phyloP scores from a whole-genome alignment of 2,888 invertebrate genomes.

The Scotopteryx bipunctaria region DNA sequence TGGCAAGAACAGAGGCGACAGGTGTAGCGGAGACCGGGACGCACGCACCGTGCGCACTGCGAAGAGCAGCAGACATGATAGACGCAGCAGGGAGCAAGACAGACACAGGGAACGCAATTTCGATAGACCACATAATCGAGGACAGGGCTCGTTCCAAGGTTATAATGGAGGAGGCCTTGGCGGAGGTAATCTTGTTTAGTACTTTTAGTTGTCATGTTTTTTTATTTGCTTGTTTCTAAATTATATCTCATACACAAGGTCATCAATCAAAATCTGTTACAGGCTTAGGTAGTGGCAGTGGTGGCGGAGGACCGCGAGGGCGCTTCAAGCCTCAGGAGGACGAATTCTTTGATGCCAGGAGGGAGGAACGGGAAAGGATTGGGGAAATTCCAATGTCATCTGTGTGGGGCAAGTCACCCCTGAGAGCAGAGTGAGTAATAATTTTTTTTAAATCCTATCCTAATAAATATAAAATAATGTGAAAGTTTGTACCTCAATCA shows the following conservation, averaged over 20 bases:
- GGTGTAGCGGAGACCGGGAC: slow-evolving; percentile 32
- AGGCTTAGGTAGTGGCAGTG: slow-evolving; percentile 54
- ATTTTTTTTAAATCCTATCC: too few species aligned
- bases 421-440: slow-evolving; percentile 85
- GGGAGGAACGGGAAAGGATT: slow-evolving; percentile 89
- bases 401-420: slow-evolving; percentile 91
- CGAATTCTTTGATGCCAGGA: slow-evolving; percentile 87
- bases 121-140: slow-evolving; percentile 34
- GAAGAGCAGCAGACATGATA: slow-evolving; percentile 24
- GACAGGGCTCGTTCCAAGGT: slow-evolving; percentile 47
- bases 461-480: background rate
- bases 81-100: slow-evolving; percentile 17
- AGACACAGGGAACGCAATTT: slow-evolving; percentile 29
- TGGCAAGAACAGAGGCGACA: slow-evolving; percentile 31
- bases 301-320: slow-evolving; percentile 27
- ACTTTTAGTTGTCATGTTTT: background rate
- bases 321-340: slow-evolving; percentile 81
- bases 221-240: too few species aligned
- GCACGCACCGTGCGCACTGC: too few species aligned
- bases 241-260: too few species aligned
- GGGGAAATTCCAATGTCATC: slow-evolving; percentile 87
- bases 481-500: too few species aligned
- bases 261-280: too few species aligned
- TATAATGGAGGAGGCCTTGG: slow-evolving; percentile 60
- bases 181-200: slow-evolving; percentile 48